A percentile compares a stretch with the other conserved stretches of the same genome.
phyloP scores from a whole-genome alignment of 2,888 invertebrate species.

The Zaprionus obscuricornis region DNA sequence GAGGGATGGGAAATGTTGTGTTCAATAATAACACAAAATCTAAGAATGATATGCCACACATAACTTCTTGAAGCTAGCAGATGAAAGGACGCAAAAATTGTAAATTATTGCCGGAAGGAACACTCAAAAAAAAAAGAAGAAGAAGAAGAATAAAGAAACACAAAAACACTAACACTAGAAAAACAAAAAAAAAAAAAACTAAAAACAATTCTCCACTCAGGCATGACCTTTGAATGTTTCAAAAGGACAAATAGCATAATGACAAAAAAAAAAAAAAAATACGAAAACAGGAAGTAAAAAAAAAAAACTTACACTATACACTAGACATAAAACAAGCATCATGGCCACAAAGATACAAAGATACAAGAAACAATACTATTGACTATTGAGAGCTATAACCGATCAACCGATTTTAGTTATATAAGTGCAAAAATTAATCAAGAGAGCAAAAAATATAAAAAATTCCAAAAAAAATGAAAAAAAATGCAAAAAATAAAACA shows the following conservation, averaged over 20 bases:
- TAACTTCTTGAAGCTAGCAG: conserved; percentile 14
- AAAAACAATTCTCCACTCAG: conserved; percentile 53
- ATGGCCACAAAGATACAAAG: conserved; percentile 69
- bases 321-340: conserved; percentile 53
- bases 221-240: conserved; percentile 66
- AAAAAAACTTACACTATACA: conserved; percentile 58
- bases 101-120: conserved; percentile 26
- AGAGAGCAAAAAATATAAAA: neutral
- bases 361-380: conserved; percentile 18
- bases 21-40: neutral
- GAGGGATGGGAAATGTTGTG: conserved; percentile 6
- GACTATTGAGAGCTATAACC: conserved; percentile 12
- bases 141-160: conserved; percentile 3
- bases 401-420: conserved; percentile 8
- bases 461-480: conserved; percentile 1
- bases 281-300: conserved; percentile 30
- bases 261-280: conserved; percentile 5
- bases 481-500: conserved; percentile 20
- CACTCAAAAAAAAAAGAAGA: conserved; percentile 2
- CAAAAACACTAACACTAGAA: conserved; percentile 19
- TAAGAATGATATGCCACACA: conserved; percentile 63
- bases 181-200: conserved; percentile 17
- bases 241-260: conserved; percentile 63
- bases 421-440: conserved; percentile 1
- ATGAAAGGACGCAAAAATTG: conserved; percentile 20